Conservation (phyloP, 2,888 invertebrate genomes). For the Spilarctia lutea region DNA sequence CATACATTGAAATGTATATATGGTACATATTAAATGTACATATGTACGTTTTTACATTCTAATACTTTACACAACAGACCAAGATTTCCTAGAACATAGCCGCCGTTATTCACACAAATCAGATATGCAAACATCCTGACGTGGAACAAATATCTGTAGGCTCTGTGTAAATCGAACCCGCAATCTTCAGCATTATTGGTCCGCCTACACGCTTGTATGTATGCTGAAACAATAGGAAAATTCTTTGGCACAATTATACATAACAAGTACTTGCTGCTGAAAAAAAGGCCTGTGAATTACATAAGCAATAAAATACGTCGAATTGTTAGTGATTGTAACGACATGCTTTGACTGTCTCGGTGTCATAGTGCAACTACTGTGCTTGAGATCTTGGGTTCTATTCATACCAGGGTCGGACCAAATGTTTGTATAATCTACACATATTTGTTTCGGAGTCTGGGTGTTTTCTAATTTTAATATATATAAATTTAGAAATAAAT, state of each 20-base stretch:
- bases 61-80: background rate
- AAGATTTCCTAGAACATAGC: background rate
- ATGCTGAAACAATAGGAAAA: constrained; percentile 1
- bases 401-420: too few relatives aligned
- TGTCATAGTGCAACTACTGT: too few relatives aligned
- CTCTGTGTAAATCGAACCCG: constrained; percentile 20
- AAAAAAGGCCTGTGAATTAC: background rate
- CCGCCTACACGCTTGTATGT: background rate
- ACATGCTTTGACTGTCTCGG: too few relatives aligned
- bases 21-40: background rate
- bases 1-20: background rate
- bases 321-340: background rate
- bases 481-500: too few relatives aligned
- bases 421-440: too few relatives aligned
- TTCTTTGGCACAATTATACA: background rate
- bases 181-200: constrained; percentile 10
- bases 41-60: background rate
- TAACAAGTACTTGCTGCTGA: background rate
- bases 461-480: too few relatives aligned
- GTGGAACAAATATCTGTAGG: constrained; percentile 19
- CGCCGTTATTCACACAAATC: constrained; percentile 16
- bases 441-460: too few relatives aligned
- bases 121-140: constrained; percentile 20
- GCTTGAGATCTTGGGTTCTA: too few relatives aligned
- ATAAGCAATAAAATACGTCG: background rate